phyloP scores from a whole-genome alignment of 1,140 invertebrate genomes.

The Penaeus vannamei region DNA sequence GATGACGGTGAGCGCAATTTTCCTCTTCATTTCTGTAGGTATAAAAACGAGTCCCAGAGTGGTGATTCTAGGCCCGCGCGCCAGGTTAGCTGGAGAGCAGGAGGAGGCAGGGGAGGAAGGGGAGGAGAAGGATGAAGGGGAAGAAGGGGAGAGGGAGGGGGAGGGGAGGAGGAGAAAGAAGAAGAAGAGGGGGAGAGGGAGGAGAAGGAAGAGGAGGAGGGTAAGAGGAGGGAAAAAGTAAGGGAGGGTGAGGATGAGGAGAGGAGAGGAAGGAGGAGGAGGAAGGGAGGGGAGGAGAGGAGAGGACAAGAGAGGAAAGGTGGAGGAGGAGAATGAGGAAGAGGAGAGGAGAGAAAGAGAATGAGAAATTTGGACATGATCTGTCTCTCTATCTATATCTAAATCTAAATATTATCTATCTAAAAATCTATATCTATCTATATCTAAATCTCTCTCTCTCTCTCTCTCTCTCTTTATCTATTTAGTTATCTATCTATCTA shows the following conservation, averaged over 20 bases:
- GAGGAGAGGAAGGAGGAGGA: too few relatives aligned
- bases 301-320: too few relatives aligned
- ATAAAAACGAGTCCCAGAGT: slow-evolving; percentile 56
- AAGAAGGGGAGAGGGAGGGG: background rate
- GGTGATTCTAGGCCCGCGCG: slow-evolving; percentile 40
- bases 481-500: background rate
- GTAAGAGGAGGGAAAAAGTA: background rate
- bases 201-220: background rate
- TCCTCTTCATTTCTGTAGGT: slow-evolving; percentile 58
- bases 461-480: background rate
- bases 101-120: background rate
- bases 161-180: background rate
- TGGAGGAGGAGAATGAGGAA: too few relatives aligned
- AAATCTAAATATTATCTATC: too few relatives aligned
- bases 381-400: too few relatives aligned
- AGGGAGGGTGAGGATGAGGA: background rate
- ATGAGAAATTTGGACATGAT: background rate
- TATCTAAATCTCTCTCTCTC: background rate
- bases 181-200: background rate
- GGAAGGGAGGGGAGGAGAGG: too few relatives aligned
- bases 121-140: background rate
- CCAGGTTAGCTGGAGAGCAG: slow-evolving; percentile 5
- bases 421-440: too few relatives aligned
- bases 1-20: slow-evolving; percentile 49
- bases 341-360: background rate